phyloP scores from a whole-genome alignment of 37 sponge, comb jelly and placozoan species.

The Ianthella basta region DNA sequence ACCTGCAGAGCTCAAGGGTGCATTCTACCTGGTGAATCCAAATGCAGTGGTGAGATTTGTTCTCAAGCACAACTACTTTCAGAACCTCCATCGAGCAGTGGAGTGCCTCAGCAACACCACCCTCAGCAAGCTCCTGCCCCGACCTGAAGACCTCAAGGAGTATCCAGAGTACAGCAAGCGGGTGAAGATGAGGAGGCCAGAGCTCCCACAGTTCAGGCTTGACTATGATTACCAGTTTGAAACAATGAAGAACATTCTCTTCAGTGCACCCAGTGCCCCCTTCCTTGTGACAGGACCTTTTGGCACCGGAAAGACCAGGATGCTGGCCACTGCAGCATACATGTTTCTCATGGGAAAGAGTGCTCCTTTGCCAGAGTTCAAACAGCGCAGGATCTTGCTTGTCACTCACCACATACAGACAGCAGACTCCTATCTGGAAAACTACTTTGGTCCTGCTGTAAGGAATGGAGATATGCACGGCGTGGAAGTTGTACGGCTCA shows the following conservation, averaged over 20 bases:
- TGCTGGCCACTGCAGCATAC: slow-evolving; percentile 66
- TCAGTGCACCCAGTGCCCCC: slow-evolving; percentile 14
- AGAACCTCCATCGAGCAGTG: slow-evolving; percentile 40
- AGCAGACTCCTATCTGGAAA: slow-evolving; percentile 64
- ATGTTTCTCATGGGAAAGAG: slow-evolving; percentile 32
- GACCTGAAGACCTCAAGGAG: background rate
- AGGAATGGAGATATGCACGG: background rate
- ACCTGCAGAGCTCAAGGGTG: background rate
- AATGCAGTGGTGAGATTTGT: background rate
- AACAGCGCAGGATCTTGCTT: slow-evolving; percentile 35
- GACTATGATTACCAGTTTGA: slow-evolving; percentile 30
- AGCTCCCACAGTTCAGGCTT: background rate
- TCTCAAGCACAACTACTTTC: slow-evolving; percentile 43
- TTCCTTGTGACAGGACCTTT: slow-evolving; percentile 43
- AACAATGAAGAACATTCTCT: slow-evolving; percentile 32
- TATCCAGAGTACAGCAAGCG: background rate
- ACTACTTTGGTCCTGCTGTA: slow-evolving; percentile 45
- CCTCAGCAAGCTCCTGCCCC: background rate
- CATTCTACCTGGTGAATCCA: background rate
- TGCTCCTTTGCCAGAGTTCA: background rate
- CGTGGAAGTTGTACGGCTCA: background rate
- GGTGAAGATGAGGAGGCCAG: background rate
- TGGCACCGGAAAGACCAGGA: slow-evolving; percentile 64
- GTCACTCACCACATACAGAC: slow-evolving; percentile 69
- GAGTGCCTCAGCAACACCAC: background rate